Conservation (phyloP, 1,140 invertebrate genomes). For the Drosophila bipectinata region DNA sequence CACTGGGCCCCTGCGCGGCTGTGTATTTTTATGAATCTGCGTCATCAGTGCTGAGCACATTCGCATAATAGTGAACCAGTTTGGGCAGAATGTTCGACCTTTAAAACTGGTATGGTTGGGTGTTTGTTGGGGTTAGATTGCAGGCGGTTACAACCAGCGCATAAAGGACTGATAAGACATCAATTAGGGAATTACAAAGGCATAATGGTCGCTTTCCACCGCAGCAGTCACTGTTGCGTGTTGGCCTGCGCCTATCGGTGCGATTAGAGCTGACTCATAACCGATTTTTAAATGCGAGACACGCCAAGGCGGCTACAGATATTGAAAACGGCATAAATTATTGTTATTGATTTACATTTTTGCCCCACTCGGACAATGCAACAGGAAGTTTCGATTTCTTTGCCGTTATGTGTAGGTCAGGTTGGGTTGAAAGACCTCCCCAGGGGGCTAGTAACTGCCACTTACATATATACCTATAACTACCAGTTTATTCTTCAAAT, state of each 20-base stretch:
- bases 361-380: conserved; percentile 15
- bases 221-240: conserved; percentile 18
- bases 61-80: conserved; percentile 49
- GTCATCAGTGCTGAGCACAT: conserved; percentile 23
- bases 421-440: conserved; percentile 54
- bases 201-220: neutral
- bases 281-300: conserved; percentile 52
- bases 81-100: conserved; percentile 28
- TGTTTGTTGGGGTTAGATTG: neutral
- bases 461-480: too few species aligned
- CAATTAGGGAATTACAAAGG: neutral
- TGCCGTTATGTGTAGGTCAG: conserved; percentile 49
- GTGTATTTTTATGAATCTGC: conserved; percentile 24
- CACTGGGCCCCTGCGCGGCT: conserved; percentile 18
- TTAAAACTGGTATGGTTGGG: conserved; percentile 44
- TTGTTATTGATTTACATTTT: conserved; percentile 28
- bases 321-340: neutral
- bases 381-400: conserved; percentile 76
- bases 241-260: conserved; percentile 39
- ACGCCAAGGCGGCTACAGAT: conserved; percentile 28
- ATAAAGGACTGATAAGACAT: neutral
- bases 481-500: too few species aligned
- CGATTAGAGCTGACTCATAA: conserved; percentile 65
- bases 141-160: too few species aligned
- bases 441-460: neutral